phyloP scores from a whole-genome alignment of 2,888 invertebrate genomes.

The Netelia melanura region DNA sequence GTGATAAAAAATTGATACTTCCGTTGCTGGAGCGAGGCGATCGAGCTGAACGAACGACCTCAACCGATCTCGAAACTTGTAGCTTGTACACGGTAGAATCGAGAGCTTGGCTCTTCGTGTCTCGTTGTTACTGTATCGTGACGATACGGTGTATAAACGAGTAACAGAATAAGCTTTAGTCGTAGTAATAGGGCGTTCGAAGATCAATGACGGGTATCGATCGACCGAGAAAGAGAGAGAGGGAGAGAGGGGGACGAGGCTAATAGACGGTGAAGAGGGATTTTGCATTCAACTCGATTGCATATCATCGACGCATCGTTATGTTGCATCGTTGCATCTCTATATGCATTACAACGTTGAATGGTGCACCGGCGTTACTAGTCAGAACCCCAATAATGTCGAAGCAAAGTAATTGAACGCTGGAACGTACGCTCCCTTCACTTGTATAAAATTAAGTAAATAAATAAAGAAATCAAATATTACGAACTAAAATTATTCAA shows the following conservation, averaged over 20 bases:
- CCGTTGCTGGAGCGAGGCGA: neutral
- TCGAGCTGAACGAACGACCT: neutral
- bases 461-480: neutral
- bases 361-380: neutral
- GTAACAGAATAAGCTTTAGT: slow-evolving; percentile 27
- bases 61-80: neutral
- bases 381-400: neutral
- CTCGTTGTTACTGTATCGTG: neutral
- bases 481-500: neutral
- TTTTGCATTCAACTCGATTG: slow-evolving; percentile 3
- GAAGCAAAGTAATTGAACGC: neutral
- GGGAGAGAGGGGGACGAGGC: neutral
- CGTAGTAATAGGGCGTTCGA: slow-evolving; percentile 39
- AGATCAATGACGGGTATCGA: slow-evolving; percentile 48
- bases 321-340: slow-evolving; percentile 8
- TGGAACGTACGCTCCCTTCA: neutral
- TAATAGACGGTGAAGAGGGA: slow-evolving; percentile 27
- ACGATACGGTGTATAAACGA: slow-evolving; percentile 3
- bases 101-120: slow-evolving; percentile 11
- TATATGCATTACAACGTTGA: slow-evolving; percentile 1
- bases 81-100: neutral
- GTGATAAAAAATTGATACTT: neutral
- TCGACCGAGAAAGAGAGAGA: slow-evolving; percentile 9
- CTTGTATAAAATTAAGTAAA: neutral
- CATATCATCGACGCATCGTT: slow-evolving; percentile 17